Evolutionary conservation across 2,888 invertebrate genomes (phyloP), one percentile per base, ranked within the genome.

Genomic region (Agelastica alni): DNA sequence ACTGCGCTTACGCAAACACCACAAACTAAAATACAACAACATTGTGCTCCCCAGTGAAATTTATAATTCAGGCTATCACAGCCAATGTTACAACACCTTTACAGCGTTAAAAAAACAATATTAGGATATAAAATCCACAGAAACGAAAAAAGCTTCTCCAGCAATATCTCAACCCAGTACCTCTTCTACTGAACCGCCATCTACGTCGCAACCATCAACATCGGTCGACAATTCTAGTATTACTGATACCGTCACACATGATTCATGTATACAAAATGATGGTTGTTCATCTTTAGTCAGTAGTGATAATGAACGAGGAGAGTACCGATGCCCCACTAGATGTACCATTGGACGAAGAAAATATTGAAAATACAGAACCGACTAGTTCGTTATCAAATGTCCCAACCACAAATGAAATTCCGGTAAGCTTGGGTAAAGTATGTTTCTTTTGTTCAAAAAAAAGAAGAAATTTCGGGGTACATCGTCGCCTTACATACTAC

Each of bases 131-230:
- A 28, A 28, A 28, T 28, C 6, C 28, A 28, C n/a, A 3, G 28
- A 28, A 28, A 4, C n/a, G 2, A 28, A 28, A 28, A 28, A 4
- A 5, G n/a, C 4, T 28, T 28, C 3, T 28, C 6, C 28, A 28
- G n/a, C 22, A 28, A 28, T 28, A 4, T 28, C 3, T 28, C 2
- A 26, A 26, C 26, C n/a, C n/a, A n/a, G 22, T 22, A 39, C n/a
- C 13, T 39, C 39, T 7, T 6, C 39, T 16, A 39, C n/a, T 5
- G 39, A 39, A 39, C 18, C 39, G 18, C 39, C 39, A 17, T 39
- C 4, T 39, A 39, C 39, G 14, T 17, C 39, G 20, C 18, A 41
- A 41, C 20, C 41, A 41, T 41, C 41, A 41, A 41, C 41, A 20
- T 32, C 41, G 41, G 41, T 17, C 41, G 22, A 41, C 12, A 41